Conservation (phyloP, 2,797 vertebrate genomes). For the Siniperca undulata region DNA sequence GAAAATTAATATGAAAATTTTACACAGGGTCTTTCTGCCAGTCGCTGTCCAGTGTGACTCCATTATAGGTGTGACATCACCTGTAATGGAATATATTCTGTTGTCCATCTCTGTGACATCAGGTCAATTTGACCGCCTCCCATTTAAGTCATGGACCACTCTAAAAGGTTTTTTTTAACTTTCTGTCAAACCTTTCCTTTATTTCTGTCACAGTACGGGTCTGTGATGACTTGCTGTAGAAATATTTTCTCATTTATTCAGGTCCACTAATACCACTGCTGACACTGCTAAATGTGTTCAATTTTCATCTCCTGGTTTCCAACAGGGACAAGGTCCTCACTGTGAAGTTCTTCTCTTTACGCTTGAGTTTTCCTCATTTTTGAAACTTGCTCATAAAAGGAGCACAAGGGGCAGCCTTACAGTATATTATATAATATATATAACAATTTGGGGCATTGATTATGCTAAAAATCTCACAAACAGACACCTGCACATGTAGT, state of each 20-base stretch:
- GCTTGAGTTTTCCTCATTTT: constrained; percentile 13
- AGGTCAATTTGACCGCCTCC: not conserved
- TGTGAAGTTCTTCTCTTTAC: no score
- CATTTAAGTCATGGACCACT: not conserved
- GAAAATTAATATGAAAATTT: not conserved
- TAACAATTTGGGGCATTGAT: not conserved
- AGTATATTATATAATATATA: no score
- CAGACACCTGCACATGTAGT: constrained; percentile 1
- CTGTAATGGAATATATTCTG: no score
- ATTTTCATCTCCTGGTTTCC: no score
- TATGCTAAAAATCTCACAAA: constrained; percentile 16
- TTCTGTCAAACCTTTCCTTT: constrained; percentile 8
- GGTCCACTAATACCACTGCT: no score
- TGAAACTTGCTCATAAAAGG: constrained; percentile 15
- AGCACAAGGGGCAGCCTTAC: constrained; percentile 1
- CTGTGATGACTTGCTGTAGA: constrained; percentile 4
- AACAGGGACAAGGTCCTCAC: no score
- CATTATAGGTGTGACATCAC: no score
- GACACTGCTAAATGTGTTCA: no score
- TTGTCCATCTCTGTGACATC: not conserved
- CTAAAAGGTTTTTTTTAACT: not conserved
- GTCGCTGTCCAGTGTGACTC: no score
- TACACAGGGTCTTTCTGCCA: not conserved
- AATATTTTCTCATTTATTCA: constrained; percentile 1
- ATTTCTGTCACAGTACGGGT: not conserved